Evolutionary conservation across 2,113 vertebrate species (phyloP).

Genomic region (Atractosteus spatula): DNA sequence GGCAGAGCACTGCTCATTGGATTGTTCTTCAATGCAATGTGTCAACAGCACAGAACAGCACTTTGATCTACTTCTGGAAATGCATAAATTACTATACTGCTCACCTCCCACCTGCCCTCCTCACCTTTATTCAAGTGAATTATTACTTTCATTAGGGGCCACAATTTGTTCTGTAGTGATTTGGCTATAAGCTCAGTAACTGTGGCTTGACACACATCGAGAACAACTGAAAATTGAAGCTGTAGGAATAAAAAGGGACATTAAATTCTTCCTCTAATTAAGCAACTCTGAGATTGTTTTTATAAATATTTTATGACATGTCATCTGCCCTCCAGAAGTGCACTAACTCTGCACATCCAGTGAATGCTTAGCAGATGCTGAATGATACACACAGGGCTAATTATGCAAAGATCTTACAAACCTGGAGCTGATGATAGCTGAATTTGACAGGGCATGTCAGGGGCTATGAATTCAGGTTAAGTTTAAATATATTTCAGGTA

Average conservation of each 20-base stretch:
- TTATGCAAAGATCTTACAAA: slow-evolving; percentile 62
- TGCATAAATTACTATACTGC: no score
- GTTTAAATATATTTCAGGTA: slow-evolving; percentile 42
- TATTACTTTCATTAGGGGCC: no score
- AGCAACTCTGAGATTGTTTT: slow-evolving; percentile 64
- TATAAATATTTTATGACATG: slow-evolving; percentile 82
- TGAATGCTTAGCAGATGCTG: slow-evolving; percentile 57
- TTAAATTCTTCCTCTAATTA: slow-evolving; percentile 68
- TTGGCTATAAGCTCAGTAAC: slow-evolving; percentile 23
- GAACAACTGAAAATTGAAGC: slow-evolving; percentile 44
- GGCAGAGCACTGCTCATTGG: no score
- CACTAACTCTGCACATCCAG: slow-evolving; percentile 33
- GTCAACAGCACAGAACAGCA: no score
- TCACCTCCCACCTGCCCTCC: no score
- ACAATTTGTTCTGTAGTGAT: no score
- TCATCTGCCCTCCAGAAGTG: slow-evolving; percentile 62
- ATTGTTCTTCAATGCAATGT: no score
- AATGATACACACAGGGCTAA: slow-evolving; percentile 52
- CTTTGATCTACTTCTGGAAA: no score
- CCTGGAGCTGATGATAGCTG: slow-evolving; percentile 42
- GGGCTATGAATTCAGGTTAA: slow-evolving; percentile 64
- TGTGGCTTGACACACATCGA: slow-evolving; percentile 30
- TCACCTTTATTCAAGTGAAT: no score
- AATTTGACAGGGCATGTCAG: slow-evolving; percentile 64
- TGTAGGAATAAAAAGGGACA: slow-evolving; percentile 47